Evolutionary conservation across 1,140 invertebrate genomes (phyloP), one percentile per base, ranked within the genome.

Genomic region (Argopecten irradians): DNA sequence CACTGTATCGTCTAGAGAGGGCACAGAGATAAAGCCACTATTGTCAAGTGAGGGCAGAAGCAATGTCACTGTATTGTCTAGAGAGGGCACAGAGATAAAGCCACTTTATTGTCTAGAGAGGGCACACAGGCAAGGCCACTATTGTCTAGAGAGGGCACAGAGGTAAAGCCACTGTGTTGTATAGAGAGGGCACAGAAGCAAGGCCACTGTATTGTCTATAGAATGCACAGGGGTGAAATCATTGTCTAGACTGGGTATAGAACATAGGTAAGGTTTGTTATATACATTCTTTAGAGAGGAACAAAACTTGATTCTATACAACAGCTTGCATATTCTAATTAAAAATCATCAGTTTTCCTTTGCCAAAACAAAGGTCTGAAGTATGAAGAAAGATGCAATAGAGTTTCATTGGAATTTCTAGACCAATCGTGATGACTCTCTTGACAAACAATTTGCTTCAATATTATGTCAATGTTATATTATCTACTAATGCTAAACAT

Each of bases 21-120:
- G 9, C 5, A 46, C 43, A 46, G 43, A 46, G 43, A 13, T 8
- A 8, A 39, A 39, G 36, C 22, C 9, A n/a, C n/a, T 97, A 33
- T 96, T 97, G 89, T 99, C 97, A 34, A 97, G 99, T 94, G 98
- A 99, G 94, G 98, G 98, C 91, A 92, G 97, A 97, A 96, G 97
- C 97, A 94, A 89, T 94, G 34, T 71, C 22, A 14, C 14, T 46
- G 14, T 46, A 8, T 19, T 46, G 43, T 46, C 43, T 46, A 46
- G 19, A 46, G 43, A 46, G 43, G 43, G 9, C 3, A 46, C 43
- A 46, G 43, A 46, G 43, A 19, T 46, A 46, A 19, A 19, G n/a
- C n/a, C n/a, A n/a, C n/a, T 46, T 19, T 16, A 2, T 19, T 46
- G 14, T 46, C 43, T 46, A 46, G 19, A 46, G 43, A 46, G 43